Evolutionary conservation across 2,797 vertebrate species (phyloP), one percentile per base, ranked within the genome.

Genomic region (Potorous gilbertii): DNA sequence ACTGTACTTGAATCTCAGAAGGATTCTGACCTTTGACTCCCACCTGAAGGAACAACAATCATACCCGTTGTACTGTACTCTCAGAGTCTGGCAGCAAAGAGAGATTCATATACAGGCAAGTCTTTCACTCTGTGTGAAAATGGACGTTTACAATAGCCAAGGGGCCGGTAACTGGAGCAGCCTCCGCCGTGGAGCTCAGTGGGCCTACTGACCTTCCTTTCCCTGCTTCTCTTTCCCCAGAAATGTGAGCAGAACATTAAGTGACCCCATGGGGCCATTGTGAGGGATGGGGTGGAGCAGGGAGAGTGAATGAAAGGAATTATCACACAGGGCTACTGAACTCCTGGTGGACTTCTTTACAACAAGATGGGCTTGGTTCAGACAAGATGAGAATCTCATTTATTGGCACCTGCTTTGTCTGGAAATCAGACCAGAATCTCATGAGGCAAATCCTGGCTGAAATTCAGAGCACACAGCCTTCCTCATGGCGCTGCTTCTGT

Each of bases 401-500:
- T 31, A 50, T 87, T 91, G 95, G 95, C 90, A 93, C 93, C 96
- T 94, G 90, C 92, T 91, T 96, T 0, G 56, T 40, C 95, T 95
- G 59, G 91, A 93, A 92, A 91, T 54, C 1, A 0, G 54, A 59
- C 92, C 95, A 91, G 93, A 94, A 93, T 31, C 92, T 50, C 92
- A 59, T 0, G 40, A 52, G 94, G 95, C 93, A 24, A 46, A n/a
- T 11, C 87, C 96, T 97, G 97, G 94, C 95, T 59, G 59, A 46
- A 92, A 92, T 95, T 95, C 96, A 95, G 90, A 95, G 87, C 40
- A 92, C 1, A 0, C 54, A 1, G 94, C 54, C 50, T 59, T 29
- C 89, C 93, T 59, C 93, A 87, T 0, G 0, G 92, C 27, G 21
- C 5, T 27, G 91, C 92, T 56, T 91, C 95, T 8, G 55, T 55